Conservation (phyloP, 2,797 vertebrate species). For the Etheostoma nigrum region DNA sequence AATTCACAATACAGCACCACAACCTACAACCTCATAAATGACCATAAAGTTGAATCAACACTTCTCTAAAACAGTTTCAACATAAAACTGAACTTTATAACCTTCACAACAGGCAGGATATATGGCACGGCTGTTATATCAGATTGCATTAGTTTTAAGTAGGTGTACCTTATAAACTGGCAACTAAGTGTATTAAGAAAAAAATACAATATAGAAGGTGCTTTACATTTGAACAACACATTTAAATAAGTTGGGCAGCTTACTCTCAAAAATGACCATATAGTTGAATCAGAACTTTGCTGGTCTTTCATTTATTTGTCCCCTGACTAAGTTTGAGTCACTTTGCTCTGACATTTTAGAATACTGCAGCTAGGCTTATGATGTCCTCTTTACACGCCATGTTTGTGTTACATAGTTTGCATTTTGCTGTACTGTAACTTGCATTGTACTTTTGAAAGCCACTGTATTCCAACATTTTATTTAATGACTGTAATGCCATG, state of each 20-base stretch:
- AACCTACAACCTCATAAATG: background rate
- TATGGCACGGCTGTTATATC: background rate
- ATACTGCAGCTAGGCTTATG: background rate
- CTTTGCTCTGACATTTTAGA: background rate
- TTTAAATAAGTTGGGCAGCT: rapidly evolving
- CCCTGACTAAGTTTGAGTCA: background rate
- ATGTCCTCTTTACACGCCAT: background rate
- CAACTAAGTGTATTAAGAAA: background rate
- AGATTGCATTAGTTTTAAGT: background rate
- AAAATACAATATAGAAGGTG: background rate
- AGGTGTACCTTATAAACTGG: background rate
- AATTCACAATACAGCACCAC: background rate
- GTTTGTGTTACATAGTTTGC: background rate
- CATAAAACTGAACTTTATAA: background rate
- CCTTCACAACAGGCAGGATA: background rate
- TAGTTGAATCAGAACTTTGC: background rate
- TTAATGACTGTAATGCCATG: background rate
- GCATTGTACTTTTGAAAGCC: background rate
- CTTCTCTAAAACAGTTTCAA: background rate
- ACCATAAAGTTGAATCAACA: background rate
- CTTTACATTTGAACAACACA: background rate
- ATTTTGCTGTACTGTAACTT: background rate
- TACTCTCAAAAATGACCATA: background rate
- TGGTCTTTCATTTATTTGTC: background rate
- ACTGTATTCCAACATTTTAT: background rate